Evolutionary conservation across 2,797 vertebrate species (phyloP).

Genomic region (Neostethus bicornis): DNA sequence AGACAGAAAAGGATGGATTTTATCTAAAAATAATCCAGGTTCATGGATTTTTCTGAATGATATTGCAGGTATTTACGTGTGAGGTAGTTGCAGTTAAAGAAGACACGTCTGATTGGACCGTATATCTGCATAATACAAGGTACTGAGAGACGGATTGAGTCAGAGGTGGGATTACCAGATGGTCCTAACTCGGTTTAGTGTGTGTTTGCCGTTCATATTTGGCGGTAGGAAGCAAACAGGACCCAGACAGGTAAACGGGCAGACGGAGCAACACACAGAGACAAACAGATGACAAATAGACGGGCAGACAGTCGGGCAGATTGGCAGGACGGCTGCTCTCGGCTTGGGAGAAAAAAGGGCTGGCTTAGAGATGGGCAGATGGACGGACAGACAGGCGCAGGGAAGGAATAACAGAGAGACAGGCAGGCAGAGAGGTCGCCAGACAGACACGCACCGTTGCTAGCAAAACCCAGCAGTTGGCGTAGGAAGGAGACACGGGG

Average conservation of each 20-base stretch:
- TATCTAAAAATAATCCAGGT: no score
- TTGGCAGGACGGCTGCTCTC: slow-evolving; percentile 65
- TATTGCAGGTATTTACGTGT: no score
- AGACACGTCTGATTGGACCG: no score
- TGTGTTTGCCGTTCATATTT: slow-evolving; percentile 35
- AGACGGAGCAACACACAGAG: slow-evolving; percentile 65
- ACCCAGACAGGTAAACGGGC: slow-evolving; percentile 62
- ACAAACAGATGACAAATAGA: slow-evolving; percentile 69
- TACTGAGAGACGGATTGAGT: no score
- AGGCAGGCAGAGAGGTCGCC: slow-evolving; percentile 48
- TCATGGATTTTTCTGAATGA: no score
- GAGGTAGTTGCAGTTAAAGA: no score
- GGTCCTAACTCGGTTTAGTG: no score
- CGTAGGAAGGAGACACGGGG: slow-evolving; percentile 74
- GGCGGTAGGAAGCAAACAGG: slow-evolving; percentile 38
- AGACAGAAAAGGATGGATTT: no score
- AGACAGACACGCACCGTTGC: slow-evolving; percentile 74
- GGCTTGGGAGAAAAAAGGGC: slow-evolving; percentile 56
- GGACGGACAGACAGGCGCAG: slow-evolving; percentile 55
- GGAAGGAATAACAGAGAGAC: slow-evolving; percentile 51
- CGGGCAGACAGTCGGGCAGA: slow-evolving; percentile 64
- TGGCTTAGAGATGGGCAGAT: slow-evolving; percentile 75
- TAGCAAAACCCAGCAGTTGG: slow-evolving; percentile 72
- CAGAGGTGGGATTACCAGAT: no score
- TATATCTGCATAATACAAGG: no score